Conservation (phyloP, 2,113 vertebrate species). For the Zeus faber region DNA sequence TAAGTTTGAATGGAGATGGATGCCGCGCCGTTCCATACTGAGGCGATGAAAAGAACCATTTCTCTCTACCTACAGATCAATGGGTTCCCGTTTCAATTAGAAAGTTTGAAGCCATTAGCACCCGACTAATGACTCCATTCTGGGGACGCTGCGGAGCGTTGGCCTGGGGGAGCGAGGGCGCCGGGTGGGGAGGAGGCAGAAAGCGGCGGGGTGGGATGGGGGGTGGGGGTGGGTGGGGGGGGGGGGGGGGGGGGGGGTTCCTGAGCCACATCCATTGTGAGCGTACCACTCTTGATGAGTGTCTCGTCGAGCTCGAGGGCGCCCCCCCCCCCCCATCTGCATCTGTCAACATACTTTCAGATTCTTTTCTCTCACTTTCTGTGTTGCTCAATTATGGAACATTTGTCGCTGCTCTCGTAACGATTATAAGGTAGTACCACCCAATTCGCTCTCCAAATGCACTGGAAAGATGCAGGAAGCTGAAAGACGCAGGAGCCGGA, state of each 20-base stretch:
- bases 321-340: slow-evolving; percentile 20
- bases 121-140: slow-evolving; percentile 76
- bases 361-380: slow-evolving; percentile 13
- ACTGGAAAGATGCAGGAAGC: too few species aligned
- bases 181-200: slow-evolving; percentile 42
- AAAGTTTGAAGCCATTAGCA: slow-evolving; percentile 97
- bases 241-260: slow-evolving; percentile 49
- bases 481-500: too few species aligned
- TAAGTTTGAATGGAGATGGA: slow-evolving; percentile 93
- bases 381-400: neutral
- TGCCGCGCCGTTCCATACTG: slow-evolving; percentile 88
- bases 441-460: too few species aligned
- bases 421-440: too few species aligned
- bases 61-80: slow-evolving; percentile 98
- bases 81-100: slow-evolving; percentile 98
- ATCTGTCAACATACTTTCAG: neutral
- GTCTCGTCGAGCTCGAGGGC: slow-evolving; percentile 54
- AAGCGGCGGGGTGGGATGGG: too few species aligned
- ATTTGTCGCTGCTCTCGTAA: slow-evolving; percentile 9
- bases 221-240: slow-evolving; percentile 48
- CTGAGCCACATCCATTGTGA: slow-evolving; percentile 71
- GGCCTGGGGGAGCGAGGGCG: slow-evolving; percentile 57
- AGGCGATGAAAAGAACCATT: slow-evolving; percentile 97
- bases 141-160: slow-evolving; percentile 62
- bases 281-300: slow-evolving; percentile 63